Evolutionary conservation across 2,888 invertebrate species (phyloP).

Genomic region (Caenorhabditis panamensis): DNA sequence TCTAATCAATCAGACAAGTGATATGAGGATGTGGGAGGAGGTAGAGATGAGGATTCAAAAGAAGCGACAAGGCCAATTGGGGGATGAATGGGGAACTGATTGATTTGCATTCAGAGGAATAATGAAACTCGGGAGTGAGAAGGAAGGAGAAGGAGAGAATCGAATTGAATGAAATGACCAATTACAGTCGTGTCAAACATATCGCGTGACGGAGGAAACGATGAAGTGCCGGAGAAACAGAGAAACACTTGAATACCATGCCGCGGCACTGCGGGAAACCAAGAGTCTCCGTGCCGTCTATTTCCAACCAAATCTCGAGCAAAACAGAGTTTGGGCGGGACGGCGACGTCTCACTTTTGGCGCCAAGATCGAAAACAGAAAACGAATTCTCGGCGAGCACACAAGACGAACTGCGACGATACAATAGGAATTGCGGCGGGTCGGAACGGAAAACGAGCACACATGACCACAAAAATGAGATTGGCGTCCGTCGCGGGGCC

Average conservation of each 20-base stretch:
- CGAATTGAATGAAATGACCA: constrained; percentile 42
- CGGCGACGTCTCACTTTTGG: not conserved
- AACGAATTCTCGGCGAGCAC: not conserved
- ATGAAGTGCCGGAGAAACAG: no score
- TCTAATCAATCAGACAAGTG: constrained; percentile 28
- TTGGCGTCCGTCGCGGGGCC: no score
- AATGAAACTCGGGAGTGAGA: not conserved
- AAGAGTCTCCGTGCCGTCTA: not conserved
- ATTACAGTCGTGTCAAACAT: constrained; percentile 54
- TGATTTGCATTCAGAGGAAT: constrained; percentile 5
- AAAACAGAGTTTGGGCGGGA: constrained; percentile 11
- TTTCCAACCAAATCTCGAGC: constrained; percentile 1
- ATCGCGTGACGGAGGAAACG: constrained; percentile 48
- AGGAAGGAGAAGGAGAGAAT: not conserved
- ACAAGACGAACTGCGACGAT: constrained; percentile 3
- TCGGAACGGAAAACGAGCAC: constrained; percentile 8
- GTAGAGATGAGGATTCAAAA: no score
- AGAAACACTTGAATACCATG: constrained; percentile 14
- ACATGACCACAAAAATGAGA: constrained; percentile 42
- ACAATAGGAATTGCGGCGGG: constrained; percentile 2
- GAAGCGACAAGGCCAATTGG: not conserved
- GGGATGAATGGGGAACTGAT: constrained; percentile 14
- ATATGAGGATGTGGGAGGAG: constrained; percentile 3
- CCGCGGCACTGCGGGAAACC: not conserved
- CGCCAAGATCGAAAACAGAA: constrained; percentile 18